Evolutionary conservation across 2,113 vertebrate species (phyloP), one percentile per base, ranked within the genome.

Genomic region (Oncorhynchus keta): DNA sequence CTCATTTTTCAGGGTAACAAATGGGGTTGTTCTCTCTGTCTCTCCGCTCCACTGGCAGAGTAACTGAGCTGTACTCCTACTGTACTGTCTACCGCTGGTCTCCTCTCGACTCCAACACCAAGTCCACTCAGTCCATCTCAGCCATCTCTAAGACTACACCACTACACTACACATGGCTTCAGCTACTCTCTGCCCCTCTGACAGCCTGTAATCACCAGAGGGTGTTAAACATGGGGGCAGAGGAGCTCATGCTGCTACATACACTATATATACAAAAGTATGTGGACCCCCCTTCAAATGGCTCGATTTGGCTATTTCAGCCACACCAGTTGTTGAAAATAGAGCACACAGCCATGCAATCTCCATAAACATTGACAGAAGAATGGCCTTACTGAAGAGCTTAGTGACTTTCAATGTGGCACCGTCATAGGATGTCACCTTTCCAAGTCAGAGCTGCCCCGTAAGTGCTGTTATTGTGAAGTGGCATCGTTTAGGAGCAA

Each of bases 41-140:
- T 0, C 0, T 18, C 75, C 55, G 26, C 51, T 68, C 30, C 32
- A 4, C 39, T 35, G 51, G 20, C 2, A 32, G 64, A 11, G 24
- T 24, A 69, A 62, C 66, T 61, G 45, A 18, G 9, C 1, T 55
- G 45, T 5, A 5, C 1, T 4, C 59, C 3, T 24, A 12, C 26
- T n/a, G 30, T 30, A 16, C 13, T 13, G 70, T 30, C 49, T 51
- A 51, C 48, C 61, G 22, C 51, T 2, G 2, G 5, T 1, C 69
- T 65, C 48, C 57, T 32, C 13, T 24, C 4, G 64, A 70, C 74
- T 28, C 66, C 77, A 65, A 48, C 79, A 26, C 14, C 30, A 22
- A 64, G 16, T 35, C 26, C 14, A 39, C 3, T 35, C 75, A 65
- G 81, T 79, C 79, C 8, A 77, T 70, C 12, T 22, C 81, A 80